Evolutionary conservation across 2,888 invertebrate genomes (phyloP).

Genomic region (Caradrina kadenii): DNA sequence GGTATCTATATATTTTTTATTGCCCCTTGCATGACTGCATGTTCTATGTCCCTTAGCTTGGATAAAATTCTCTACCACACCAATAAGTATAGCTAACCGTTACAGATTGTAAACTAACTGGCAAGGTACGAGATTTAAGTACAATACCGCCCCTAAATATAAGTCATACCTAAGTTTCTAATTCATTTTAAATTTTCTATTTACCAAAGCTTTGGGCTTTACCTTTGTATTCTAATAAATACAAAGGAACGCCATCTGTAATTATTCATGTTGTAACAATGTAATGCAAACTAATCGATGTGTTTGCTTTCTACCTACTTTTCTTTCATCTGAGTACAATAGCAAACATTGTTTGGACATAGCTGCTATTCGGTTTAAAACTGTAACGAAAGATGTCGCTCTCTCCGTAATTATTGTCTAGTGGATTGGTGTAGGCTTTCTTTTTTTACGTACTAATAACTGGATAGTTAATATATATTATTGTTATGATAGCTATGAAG

Average conservation of each 20-base stretch:
- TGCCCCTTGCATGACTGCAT: no score
- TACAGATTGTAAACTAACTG: background rate
- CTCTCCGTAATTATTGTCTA: background rate
- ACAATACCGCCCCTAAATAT: background rate
- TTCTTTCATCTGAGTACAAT: conserved; percentile 20
- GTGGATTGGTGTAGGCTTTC: background rate
- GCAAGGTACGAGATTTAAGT: background rate
- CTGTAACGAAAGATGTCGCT: conserved; percentile 37
- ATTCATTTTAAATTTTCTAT: conserved; percentile 31
- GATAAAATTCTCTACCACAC: no score
- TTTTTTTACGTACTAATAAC: background rate
- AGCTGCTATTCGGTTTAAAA: background rate
- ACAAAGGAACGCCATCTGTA: conserved; percentile 54
- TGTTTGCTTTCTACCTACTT: conserved; percentile 20
- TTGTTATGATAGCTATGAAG: background rate
- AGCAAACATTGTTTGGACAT: conserved; percentile 6
- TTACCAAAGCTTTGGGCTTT: conserved; percentile 20
- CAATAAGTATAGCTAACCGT: background rate
- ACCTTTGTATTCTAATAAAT: conserved; percentile 3
- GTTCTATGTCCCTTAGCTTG: no score
- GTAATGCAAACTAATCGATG: conserved; percentile 33
- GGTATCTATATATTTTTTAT: no score
- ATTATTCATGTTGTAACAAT: conserved; percentile 30
- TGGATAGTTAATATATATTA: background rate
- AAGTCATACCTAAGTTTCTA: conserved; percentile 6